Evolutionary conservation across 2,888 invertebrate genomes (phyloP), one percentile per base, ranked within the genome.

Genomic region (Urechis unicinctus): DNA sequence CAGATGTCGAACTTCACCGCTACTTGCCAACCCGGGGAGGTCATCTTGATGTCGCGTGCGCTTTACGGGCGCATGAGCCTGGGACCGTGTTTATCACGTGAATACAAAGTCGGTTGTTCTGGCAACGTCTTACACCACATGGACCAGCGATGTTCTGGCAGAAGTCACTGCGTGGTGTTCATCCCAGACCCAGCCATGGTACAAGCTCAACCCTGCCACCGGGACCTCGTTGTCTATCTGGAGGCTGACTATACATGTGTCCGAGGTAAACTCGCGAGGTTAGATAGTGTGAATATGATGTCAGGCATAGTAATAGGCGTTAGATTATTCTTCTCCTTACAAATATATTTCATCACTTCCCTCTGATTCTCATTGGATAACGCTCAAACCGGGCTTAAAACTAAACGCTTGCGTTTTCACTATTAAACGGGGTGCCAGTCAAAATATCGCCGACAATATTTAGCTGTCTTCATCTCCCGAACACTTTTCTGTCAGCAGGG

Each of bases 221-320:
- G 50, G 42, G 58, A 61, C 42, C 54, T 58, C 28, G 58, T 61
- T 28, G 46, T 57, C 22, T 61, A 61, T 45, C 57, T 61, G 52
- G 58, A 58, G 13, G 61, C 53, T 3, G 53, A 56, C 13, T 61
- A 53, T 42, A 49, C 41, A 5, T 60, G 60, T 49, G 52, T 60
- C 24, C 29, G 41, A 47, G 58, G 60, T 60, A 42, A 44, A 22
- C 17, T 48, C 6, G 9, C 6, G 26, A 30, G 50, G 24, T 17
- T 9, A 36, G 9, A 17, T 13, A 36, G 9, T 17, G 17, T 36
- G 36, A 9, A 36, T 36, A 17, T 36, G 17, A 36, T 36, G 36
- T 36, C 36, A n/a, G n/a, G n/a, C n/a, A n/a, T n/a, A n/a, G n/a
- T n/a, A n/a, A n/a, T n/a, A n/a, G n/a, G n/a, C n/a, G n/a, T n/a